These are phyloP conservation scores for Selene dorsalis DNA, from an alignment of 2,797 vertebrate species.

Conservation along the genomic window DNA sequence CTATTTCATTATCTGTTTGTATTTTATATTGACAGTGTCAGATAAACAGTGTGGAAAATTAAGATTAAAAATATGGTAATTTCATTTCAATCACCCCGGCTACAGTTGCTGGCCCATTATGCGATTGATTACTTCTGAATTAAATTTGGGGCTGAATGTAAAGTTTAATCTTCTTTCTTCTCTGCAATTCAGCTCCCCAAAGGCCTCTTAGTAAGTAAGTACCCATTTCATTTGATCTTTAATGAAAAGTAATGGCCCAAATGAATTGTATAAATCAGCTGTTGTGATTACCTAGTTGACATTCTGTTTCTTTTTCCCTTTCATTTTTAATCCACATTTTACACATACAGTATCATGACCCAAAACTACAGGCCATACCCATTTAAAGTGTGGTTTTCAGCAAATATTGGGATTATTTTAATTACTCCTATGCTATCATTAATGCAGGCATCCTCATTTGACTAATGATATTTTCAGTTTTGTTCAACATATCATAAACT, in stretches of 20 bases:
- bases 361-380: conserved; percentile 64
- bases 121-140: conserved; percentile 99
- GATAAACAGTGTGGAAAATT: conserved; percentile 99
- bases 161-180: conserved; percentile 99
- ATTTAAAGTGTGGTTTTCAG: conserved; percentile 44
- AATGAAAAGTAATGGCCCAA: conserved; percentile 99
- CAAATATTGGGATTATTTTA: conserved; percentile 45
- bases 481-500: conserved; percentile 40
- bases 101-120: conserved; percentile 99
- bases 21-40: conserved; percentile 99
- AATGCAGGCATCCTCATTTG: conserved; percentile 37
- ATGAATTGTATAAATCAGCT: conserved; percentile 99
- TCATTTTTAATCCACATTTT: conserved; percentile 80
- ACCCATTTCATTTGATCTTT: conserved; percentile 99
- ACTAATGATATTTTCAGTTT: conserved; percentile 45
- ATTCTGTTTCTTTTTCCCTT: conserved; percentile 80
- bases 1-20: conserved; percentile 99
- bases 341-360: conserved; percentile 73
- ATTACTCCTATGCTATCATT: conserved; percentile 42
- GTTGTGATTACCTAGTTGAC: conserved; percentile 98
- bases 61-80: conserved; percentile 99
- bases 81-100: conserved; percentile 99
- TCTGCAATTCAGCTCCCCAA: conserved; percentile 99
- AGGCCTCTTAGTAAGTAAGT: conserved; percentile 99
- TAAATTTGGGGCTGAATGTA: conserved; percentile 99